phyloP scores from a whole-genome alignment of 2,888 invertebrate species.

The Trichogramma dendrolimi region DNA sequence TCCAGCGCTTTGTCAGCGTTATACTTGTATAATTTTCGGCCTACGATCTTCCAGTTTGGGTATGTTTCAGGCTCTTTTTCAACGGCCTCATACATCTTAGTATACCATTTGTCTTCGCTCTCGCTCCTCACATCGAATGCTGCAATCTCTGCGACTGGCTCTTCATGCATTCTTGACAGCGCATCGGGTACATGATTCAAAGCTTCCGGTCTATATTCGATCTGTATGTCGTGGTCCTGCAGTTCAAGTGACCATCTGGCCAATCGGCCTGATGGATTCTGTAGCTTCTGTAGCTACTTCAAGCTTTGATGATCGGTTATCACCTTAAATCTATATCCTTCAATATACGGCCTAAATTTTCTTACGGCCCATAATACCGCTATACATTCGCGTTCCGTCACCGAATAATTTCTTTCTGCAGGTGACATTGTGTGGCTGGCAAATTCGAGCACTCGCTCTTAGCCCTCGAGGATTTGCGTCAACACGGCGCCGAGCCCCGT shows the following conservation, averaged over 20 bases:
- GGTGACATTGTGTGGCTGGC: slow-evolving; percentile 23
- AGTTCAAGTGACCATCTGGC: slow-evolving; percentile 29
- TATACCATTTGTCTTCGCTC: neutral
- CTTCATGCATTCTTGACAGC: slow-evolving; percentile 15
- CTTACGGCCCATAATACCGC: slow-evolving; percentile 31
- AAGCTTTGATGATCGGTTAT: slow-evolving; percentile 35
- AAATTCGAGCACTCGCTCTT: slow-evolving; percentile 27
- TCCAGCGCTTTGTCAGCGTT: neutral
- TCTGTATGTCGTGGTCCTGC: slow-evolving; percentile 26
- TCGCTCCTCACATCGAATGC: neutral
- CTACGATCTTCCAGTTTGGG: neutral
- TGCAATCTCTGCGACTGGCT: neutral
- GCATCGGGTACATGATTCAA: slow-evolving; percentile 26
- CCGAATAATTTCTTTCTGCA: slow-evolving; percentile 24
- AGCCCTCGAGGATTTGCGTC: slow-evolving; percentile 13
- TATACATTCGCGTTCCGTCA: slow-evolving; percentile 33
- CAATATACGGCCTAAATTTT: slow-evolving; percentile 33
- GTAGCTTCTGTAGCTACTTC: slow-evolving; percentile 31
- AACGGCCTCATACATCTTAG: neutral
- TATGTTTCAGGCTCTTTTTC: neutral
- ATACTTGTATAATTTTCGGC: neutral
- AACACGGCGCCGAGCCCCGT: slow-evolving; percentile 24
- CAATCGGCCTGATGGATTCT: slow-evolving; percentile 27
- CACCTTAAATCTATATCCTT: slow-evolving; percentile 34
- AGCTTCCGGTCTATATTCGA: slow-evolving; percentile 25